Conservation (phyloP, 2,888 invertebrate genomes). For the Bombyx huttoni region DNA sequence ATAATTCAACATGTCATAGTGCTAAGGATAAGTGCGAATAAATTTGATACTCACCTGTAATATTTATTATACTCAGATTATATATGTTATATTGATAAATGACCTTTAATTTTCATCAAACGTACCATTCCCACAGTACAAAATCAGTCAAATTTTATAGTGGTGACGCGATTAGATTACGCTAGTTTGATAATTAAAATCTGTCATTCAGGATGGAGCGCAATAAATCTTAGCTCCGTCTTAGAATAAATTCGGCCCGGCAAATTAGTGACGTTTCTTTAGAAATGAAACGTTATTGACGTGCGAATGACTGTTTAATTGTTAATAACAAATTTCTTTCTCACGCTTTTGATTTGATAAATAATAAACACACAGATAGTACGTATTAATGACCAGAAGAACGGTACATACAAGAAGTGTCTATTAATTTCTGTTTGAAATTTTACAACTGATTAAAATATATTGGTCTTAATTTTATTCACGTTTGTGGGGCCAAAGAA, state of each 20-base stretch:
- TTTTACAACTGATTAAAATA: too few relatives aligned
- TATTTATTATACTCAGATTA: too few relatives aligned
- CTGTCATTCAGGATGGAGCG: constrained; percentile 4
- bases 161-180: neutral
- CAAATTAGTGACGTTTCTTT: constrained; percentile 15
- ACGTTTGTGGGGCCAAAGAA: too few relatives aligned
- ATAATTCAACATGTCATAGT: too few relatives aligned
- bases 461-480: too few relatives aligned
- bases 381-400: neutral
- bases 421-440: too few relatives aligned
- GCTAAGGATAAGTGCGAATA: too few relatives aligned
- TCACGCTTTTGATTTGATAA: constrained; percentile 3
- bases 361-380: neutral
- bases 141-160: neutral
- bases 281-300: constrained; percentile 11
- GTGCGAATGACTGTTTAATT: constrained; percentile 8
- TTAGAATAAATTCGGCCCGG: constrained; percentile 9
- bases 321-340: neutral
- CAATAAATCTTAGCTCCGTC: constrained; percentile 8
- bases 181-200: constrained; percentile 4
- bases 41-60: too few relatives aligned
- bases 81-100: too few relatives aligned
- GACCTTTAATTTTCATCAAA: too few relatives aligned
- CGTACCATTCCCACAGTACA: neutral
- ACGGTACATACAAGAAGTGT: too few relatives aligned